These are phyloP conservation scores for Thalassarche chlororhynchos DNA, from an alignment of 2,113 vertebrate species.

Conservation along the genomic window DNA sequence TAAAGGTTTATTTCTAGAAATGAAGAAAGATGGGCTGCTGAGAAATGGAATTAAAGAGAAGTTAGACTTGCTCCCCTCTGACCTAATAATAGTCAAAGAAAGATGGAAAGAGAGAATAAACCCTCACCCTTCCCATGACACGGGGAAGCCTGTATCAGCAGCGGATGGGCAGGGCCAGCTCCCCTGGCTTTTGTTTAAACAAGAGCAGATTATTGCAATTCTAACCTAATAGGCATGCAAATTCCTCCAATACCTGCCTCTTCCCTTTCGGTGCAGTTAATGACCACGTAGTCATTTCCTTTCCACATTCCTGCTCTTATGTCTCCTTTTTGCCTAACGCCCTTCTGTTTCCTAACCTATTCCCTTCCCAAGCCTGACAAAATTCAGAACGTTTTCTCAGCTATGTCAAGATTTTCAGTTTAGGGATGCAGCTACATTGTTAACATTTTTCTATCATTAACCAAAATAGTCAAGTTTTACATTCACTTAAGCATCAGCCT, in stretches of 20 bases:
- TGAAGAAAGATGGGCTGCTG: neutral
- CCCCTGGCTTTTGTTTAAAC: neutral
- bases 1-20: neutral
- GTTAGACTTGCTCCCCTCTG: neutral
- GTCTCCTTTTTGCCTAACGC: neutral
- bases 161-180: neutral
- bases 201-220: neutral
- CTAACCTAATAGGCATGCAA: neutral
- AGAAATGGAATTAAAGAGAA: neutral
- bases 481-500: neutral
- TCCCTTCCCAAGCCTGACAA: neutral
- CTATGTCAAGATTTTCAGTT: neutral
- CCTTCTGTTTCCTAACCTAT: neutral
- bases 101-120: neutral
- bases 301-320: neutral
- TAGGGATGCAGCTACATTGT: too few species aligned
- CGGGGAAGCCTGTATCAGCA: neutral
- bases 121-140: neutral
- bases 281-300: neutral
- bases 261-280: neutral
- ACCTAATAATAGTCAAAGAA: neutral
- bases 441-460: rapidly evolving
- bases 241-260: neutral
- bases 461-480: neutral
- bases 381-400: neutral